phyloP scores from a whole-genome alignment of 2,797 vertebrate genomes.

The Lemur catta region DNA sequence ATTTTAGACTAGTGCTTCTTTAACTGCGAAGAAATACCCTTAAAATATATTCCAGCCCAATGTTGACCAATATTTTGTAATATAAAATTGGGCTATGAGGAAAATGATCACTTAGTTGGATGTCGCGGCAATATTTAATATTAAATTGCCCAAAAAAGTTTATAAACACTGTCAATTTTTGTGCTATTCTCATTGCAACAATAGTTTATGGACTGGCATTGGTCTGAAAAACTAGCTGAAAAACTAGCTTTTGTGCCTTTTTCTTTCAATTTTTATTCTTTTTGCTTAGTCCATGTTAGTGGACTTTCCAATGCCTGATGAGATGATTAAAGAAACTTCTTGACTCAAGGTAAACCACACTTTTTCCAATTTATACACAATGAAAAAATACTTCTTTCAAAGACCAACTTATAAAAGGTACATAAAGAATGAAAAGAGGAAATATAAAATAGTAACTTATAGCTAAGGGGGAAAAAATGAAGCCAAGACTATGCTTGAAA shows the following conservation, averaged over 20 bases:
- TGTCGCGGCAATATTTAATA: not conserved
- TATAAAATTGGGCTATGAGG: not conserved
- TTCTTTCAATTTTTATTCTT: not conserved
- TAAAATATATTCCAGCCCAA: not conserved
- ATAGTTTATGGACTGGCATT: not conserved
- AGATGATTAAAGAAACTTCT: not conserved
- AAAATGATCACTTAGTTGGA: not conserved
- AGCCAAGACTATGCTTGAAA: not conserved
- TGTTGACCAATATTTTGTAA: not conserved
- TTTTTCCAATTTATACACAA: not conserved
- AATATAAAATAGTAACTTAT: not conserved
- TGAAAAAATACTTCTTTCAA: slow-evolving; percentile 31
- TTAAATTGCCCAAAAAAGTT: not conserved
- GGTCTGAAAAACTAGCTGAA: not conserved
- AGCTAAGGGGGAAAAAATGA: not conserved
- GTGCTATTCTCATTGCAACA: not conserved
- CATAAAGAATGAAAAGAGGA: slow-evolving; percentile 11
- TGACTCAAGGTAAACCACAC: not conserved
- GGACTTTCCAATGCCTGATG: not conserved
- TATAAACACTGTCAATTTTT: not conserved
- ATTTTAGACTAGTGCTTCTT: not conserved
- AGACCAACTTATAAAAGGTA: slow-evolving; percentile 20
- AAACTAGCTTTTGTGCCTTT: not conserved
- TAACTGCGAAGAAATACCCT: not conserved
- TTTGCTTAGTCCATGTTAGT: not conserved